Base-by-base conservation (phyloP, 2,797 vertebrate species). In the Lutra lutra region DNA sequence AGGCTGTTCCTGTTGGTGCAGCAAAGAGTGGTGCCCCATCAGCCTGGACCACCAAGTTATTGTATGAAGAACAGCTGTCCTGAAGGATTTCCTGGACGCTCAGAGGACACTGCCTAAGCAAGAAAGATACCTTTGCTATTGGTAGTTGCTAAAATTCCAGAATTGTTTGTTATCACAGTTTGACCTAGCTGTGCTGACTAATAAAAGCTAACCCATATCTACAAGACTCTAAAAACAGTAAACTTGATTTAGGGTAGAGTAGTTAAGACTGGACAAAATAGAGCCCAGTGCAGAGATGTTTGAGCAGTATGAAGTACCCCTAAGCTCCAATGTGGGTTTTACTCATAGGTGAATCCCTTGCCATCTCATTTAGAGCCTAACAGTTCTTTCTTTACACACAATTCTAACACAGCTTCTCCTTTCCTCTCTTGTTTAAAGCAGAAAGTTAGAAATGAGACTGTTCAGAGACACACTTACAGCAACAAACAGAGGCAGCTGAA, bases 341-440 rank as follows among this genome's bases (percentile, higher is more conserved):
- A 60, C 12, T 75, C 77, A 78, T 3, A 72, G 27, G 12, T 56
- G 38, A 92, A 75, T 80, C 20, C 23, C 27, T 79, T 9, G 20
- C 32, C 77, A 58, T 89, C 43, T 88, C 27, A 64, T 20, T 70
- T 77, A 80, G 43, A 86, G 79, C 5, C 56, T 60, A 23, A 77
- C 11, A 1, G 2, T 70, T 90, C 21, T 72, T 38, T 62, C 7
- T 66, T 86, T 83, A 77, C 51, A 38, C 11, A 83, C 2, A 90
- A 51, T 72, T 78, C 43, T 68, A 72, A 35, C 5, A 51, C 32
- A 35, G 54, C 40, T 79, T 82, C 40, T 91, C 73, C n/a, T 95
- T 95, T 92, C 27, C 29, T 94, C 91, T 94, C 23, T 89, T 40
- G 27, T 56, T 43, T 64, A 92, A 93, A 73, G 2, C 12, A 95